Evolutionary conservation across 2,888 invertebrate species (phyloP), one percentile per base, ranked within the genome.

Genomic region (Drosophila melanosoma): DNA sequence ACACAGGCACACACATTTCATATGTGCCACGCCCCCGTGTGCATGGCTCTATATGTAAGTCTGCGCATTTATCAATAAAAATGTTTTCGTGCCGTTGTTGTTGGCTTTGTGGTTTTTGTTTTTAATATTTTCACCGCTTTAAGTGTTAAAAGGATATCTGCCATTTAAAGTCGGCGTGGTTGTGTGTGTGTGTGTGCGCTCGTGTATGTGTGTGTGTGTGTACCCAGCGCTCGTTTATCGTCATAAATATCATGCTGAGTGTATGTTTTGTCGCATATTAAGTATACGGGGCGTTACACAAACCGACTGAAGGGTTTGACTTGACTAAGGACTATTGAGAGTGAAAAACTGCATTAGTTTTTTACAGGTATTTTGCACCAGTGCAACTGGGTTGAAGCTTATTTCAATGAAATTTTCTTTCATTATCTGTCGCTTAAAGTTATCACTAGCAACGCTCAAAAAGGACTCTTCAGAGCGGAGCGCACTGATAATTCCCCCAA

Each of bases 31-130:
- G 54, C 68, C 66, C 15, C 51, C 59, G 35, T 36, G 23, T 53
- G 63, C 36, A 38, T 26, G n/a, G 35, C 32, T 69, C 51, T 71
- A 69, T 70, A 65, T 68, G 82, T 79, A 71, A 86, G 82, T 89
- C 77, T 79, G 79, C 78, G 79, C 82, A 87, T 91, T 88, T 90
- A 91, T 91, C 91, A 91, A 91, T 91, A 91, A 91, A 91, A 91
- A 83, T 83, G 63, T 80, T 82, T 69, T 79, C 68, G 29, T 49
- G 38, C 63, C 62, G 73, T 66, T 76, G 78, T 70, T 84, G 87
- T 87, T 88, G 90, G 83, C 82, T 90, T 88, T 90, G 91, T 80
- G 90, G 91, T 87, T 87, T 87, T 88, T 90, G 79, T 82, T 84
- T 90, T 84, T 83, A 86, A 87, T 82, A 87, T 82, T 86, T 87